Evolutionary conservation across 92 coral and sea anemone species (phyloP).

Genomic region (Zoanthus gigantus): DNA sequence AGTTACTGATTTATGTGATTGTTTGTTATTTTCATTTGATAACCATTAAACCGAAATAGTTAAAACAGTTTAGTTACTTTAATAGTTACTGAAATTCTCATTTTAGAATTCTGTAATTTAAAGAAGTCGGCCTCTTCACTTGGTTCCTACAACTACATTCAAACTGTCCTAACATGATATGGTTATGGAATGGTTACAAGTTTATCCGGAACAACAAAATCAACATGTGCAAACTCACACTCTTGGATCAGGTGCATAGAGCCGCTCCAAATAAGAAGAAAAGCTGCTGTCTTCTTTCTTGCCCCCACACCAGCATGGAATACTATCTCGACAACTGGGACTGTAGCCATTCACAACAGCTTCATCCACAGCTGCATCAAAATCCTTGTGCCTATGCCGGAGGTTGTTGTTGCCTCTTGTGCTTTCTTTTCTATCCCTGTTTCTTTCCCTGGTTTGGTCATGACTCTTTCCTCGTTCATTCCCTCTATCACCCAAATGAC

Average conservation of each 20-base stretch:
- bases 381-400: constrained; percentile 12
- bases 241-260: constrained; percentile 78
- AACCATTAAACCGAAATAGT: too few species aligned
- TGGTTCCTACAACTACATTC: background rate
- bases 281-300: constrained; percentile 47
- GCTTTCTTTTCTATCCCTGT: constrained; percentile 59
- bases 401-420: background rate
- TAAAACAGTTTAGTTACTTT: too few species aligned
- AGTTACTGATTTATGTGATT: too few species aligned
- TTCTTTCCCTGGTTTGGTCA: constrained; percentile 41
- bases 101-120: too few species aligned
- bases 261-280: constrained; percentile 59
- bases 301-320: constrained; percentile 66
- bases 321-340: background rate
- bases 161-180: background rate
- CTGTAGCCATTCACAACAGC: constrained; percentile 18
- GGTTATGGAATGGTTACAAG: too few species aligned
- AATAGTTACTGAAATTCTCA: too few species aligned
- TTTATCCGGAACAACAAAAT: background rate
- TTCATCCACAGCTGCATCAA: constrained; percentile 15
- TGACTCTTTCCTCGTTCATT: constrained; percentile 52
- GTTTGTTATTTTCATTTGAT: too few species aligned
- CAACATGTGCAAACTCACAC: constrained; percentile 66
- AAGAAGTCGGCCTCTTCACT: too few species aligned
- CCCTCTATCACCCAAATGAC: constrained; percentile 78